A percentile compares a stretch with the other conserved stretches of the same genome.
phyloP scores from a whole-genome alignment of 2,888 invertebrate species.

The Nematopogon swammerdamellus region DNA sequence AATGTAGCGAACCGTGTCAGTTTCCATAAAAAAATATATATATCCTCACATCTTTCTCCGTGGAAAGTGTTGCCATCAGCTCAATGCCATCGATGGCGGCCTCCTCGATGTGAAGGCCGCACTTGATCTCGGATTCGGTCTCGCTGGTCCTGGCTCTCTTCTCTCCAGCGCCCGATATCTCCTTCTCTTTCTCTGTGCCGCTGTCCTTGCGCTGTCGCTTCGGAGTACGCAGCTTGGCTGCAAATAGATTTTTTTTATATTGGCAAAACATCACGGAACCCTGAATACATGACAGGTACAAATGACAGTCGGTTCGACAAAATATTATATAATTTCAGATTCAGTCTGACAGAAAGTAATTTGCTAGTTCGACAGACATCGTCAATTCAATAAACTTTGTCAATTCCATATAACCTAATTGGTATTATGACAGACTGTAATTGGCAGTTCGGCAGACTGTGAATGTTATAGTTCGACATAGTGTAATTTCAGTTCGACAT shows the following conservation, averaged over 20 bases:
- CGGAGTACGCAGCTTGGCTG: constrained; percentile 39
- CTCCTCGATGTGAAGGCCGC: constrained; percentile 37
- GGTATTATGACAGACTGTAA: too few relatives aligned
- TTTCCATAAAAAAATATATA: too few relatives aligned
- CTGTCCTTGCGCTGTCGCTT: constrained; percentile 60
- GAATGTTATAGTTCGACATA: too few relatives aligned
- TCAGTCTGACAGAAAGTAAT: background rate
- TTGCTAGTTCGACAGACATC: background rate
- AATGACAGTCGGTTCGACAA: too few relatives aligned
- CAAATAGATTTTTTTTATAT: constrained; percentile 21
- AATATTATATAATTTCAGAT: background rate
- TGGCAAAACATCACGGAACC: constrained; percentile 15
- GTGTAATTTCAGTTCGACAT: too few relatives aligned
- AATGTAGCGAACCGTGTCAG: too few relatives aligned
- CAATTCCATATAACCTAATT: too few relatives aligned
- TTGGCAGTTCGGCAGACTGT: too few relatives aligned
- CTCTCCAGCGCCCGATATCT: constrained; percentile 17
- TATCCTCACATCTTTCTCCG: constrained; percentile 19
- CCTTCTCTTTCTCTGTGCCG: constrained; percentile 50
- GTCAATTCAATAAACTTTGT: too few relatives aligned
- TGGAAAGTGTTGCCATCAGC: constrained; percentile 35
- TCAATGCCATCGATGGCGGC: constrained; percentile 51
- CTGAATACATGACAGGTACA: too few relatives aligned
- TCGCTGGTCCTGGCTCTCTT: constrained; percentile 42
- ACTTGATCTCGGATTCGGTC: constrained; percentile 21